These are phyloP conservation scores for Myotis yumanensis DNA, from an alignment of 2,113 vertebrate species.

Conservation along the genomic window DNA sequence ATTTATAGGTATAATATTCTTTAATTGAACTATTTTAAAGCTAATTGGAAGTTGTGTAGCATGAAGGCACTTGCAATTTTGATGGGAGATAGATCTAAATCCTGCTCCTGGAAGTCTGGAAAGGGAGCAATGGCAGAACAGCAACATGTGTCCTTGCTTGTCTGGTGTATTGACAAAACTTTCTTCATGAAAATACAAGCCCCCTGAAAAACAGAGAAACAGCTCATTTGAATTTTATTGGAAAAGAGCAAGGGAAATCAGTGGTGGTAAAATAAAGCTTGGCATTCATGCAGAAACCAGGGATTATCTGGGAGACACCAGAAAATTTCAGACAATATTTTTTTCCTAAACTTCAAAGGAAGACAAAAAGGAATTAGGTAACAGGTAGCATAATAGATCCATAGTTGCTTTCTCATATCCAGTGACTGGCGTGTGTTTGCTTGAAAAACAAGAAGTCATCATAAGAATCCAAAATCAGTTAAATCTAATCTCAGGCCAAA, in stretches of 20 bases:
- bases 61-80: neutral
- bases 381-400: neutral
- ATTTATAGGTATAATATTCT: neutral
- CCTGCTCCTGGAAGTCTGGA: neutral
- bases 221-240: neutral
- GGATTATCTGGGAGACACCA: too few species aligned
- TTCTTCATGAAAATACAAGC: neutral
- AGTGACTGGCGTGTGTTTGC: neutral
- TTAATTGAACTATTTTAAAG: neutral
- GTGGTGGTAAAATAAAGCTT: neutral
- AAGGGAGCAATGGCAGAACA: fast-evolving
- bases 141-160: fast-evolving
- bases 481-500: neutral
- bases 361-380: neutral
- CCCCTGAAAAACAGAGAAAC: neutral
- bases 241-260: neutral
- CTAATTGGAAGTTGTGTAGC: neutral
- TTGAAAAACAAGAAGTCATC: neutral
- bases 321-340: neutral
- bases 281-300: neutral
- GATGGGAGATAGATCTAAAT: neutral
- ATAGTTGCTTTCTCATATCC: neutral
- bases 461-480: neutral
- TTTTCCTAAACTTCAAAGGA: neutral
- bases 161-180: neutral